Base-by-base conservation (phyloP, 2,888 invertebrate genomes). In the Catocala sponsa region DNA sequence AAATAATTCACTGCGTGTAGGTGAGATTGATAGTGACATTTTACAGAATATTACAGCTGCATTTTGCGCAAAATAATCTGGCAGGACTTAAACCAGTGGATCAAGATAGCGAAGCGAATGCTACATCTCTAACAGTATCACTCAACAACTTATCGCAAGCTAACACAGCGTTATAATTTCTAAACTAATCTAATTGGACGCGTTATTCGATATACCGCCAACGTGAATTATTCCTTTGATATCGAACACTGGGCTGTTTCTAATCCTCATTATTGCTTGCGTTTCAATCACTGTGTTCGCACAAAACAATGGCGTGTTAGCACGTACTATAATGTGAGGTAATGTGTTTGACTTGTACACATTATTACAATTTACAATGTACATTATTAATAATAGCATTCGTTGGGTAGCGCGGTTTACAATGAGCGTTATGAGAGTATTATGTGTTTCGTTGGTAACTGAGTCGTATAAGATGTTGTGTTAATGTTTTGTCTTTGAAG, bases 291-390 rank as follows among this genome's bases (percentile, higher is more conserved):
- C 54, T 44, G 55, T 42, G 42, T 42, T 42, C 42, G 2, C 75
- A 68, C 74, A 44, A 74, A 76, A 82, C 78, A 79, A 73, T 63
- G 67, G 52, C 42, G 50, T 58, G 68, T 72, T 68, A 62, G 63
- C 68, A 78, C 52, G 59, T 55, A 43, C 59, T 52, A 68, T 74
- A 48, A 33, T 49, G 48, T 48, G 25, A 0, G 25, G 2, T 25
- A 25, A 25, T 25, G 38, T 11, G n/a, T 47, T 32, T 32, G 55
- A 62, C 65, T 69, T 64, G 52, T 64, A 63, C 58, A n/a, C 5
- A 33, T 53, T 55, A 13, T 59, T 54, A 65, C 65, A 70, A 62
- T 74, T 59, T 56, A 68, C 65, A 68, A 62, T 74, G 70, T 69
- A 60, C 53, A 50, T 61, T 56, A 61, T 64, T 59, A 69, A 59